phyloP scores from a whole-genome alignment of 2,113 vertebrate genomes.

The Ranitomeya variabilis region DNA sequence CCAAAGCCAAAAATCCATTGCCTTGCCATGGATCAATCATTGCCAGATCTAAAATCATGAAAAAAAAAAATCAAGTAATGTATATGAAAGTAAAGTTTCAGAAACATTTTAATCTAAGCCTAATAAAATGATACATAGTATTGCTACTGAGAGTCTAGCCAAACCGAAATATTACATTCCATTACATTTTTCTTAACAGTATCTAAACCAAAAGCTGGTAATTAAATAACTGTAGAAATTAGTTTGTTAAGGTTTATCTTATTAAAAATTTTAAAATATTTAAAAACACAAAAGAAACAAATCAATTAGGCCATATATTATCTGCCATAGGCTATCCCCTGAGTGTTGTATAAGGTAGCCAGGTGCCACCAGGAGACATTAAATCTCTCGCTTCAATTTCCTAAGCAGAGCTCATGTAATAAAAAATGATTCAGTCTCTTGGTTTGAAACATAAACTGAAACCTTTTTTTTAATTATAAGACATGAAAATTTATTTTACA shows the following conservation, averaged over 20 bases:
- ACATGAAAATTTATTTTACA: constrained; percentile 27
- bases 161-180: background rate
- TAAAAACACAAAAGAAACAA: background rate
- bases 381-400: constrained; percentile 15
- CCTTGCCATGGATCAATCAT: too few species aligned
- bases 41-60: too few species aligned
- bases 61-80: too few species aligned
- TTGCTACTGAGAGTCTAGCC: background rate
- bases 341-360: background rate
- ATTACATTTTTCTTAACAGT: background rate
- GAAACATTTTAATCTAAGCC: background rate
- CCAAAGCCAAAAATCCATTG: too few species aligned
- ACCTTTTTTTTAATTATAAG: constrained; percentile 26
- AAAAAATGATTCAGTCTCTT: constrained; percentile 12
- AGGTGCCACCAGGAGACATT: constrained; percentile 6
- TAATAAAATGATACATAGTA: background rate
- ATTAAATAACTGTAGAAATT: background rate
- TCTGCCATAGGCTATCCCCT: constrained; percentile 15
- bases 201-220: background rate
- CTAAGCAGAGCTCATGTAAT: background rate
- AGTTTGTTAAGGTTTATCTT: background rate
- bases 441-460: constrained; percentile 10
- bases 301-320: background rate
- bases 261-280: background rate
- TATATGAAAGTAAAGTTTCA: too few species aligned